Evolutionary conservation across 1,140 invertebrate species (phyloP).

Genomic region (Solenopsis invicta): DNA sequence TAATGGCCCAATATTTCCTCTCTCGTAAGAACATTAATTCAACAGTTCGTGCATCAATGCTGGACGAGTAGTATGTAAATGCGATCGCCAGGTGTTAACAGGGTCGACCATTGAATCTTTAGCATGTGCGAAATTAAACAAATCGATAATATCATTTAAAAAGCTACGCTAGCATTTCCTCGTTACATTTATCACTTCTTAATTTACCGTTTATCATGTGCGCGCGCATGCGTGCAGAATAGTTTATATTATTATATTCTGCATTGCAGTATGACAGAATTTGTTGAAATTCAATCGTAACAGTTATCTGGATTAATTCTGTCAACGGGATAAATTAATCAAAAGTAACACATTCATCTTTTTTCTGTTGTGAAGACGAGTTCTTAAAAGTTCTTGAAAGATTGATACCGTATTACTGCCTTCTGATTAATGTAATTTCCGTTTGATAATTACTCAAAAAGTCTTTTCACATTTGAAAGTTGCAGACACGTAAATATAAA

Average conservation of each 20-base stretch:
- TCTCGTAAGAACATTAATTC: constrained; percentile 26
- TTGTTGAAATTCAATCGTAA: not conserved
- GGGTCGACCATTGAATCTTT: not conserved
- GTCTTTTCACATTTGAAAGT: not conserved
- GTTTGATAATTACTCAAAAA: not conserved
- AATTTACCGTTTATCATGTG: not conserved
- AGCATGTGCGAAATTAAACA: not conserved
- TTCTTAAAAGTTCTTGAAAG: not conserved
- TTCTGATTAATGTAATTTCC: not conserved
- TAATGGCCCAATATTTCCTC: constrained; percentile 49
- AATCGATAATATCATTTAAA: not conserved
- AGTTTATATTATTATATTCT: not conserved
- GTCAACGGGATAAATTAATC: not conserved
- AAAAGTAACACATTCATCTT: not conserved
- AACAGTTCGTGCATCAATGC: constrained; percentile 14
- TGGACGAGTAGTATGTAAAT: constrained; percentile 20
- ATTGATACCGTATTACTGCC: not conserved
- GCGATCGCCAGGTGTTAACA: constrained; percentile 23
- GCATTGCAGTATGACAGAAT: not conserved
- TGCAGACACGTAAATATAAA: not conserved
- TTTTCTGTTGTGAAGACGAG: not conserved
- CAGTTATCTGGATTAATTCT: not conserved
- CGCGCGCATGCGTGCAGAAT: not conserved
- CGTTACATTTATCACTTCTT: constrained; percentile 11
- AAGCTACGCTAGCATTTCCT: not conserved